These are phyloP conservation scores for Pomacea canaliculata DNA, from an alignment of 2,888 invertebrate species.

Conservation along the genomic window DNA sequence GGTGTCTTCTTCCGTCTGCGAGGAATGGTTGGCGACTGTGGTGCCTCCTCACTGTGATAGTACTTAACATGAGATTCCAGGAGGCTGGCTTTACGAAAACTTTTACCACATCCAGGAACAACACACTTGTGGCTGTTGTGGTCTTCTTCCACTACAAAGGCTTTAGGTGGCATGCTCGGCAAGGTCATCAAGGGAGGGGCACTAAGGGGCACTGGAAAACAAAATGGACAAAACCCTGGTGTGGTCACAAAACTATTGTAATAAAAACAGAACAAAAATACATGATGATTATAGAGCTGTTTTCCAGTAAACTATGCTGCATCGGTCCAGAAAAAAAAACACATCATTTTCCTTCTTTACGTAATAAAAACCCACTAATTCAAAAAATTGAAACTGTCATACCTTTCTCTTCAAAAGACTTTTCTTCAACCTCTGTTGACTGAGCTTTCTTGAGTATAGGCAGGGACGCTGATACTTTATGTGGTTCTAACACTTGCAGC, in stretches of 20 bases:
- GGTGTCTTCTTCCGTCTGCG: constrained; percentile 28
- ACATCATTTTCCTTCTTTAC: not conserved
- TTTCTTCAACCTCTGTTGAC: constrained; percentile 9
- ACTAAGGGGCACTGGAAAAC: not conserved
- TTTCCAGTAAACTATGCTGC: too few species aligned
- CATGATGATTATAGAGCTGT: too few species aligned
- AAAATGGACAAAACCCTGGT: not conserved
- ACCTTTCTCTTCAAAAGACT: constrained; percentile 1
- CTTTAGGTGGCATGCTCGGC: constrained; percentile 54
- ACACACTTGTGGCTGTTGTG: constrained; percentile 70
- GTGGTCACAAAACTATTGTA: not conserved
- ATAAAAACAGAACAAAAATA: not conserved
- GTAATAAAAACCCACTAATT: not conserved
- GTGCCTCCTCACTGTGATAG: constrained; percentile 77
- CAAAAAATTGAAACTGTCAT: too few species aligned
- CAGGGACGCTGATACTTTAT: not conserved
- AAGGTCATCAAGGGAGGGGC: not conserved
- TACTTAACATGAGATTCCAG: constrained; percentile 95
- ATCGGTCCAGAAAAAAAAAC: not conserved
- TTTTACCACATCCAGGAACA: constrained; percentile 81
- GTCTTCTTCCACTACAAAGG: constrained; percentile 67
- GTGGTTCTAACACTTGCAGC: not conserved
- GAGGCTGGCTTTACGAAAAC: constrained; percentile 90
- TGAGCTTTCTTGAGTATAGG: constrained; percentile 9
- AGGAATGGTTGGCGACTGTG: constrained; percentile 33